Evolutionary conservation across 2,888 invertebrate genomes (phyloP), one percentile per base, ranked within the genome.

Genomic region (Schrankia costaestrigalis): DNA sequence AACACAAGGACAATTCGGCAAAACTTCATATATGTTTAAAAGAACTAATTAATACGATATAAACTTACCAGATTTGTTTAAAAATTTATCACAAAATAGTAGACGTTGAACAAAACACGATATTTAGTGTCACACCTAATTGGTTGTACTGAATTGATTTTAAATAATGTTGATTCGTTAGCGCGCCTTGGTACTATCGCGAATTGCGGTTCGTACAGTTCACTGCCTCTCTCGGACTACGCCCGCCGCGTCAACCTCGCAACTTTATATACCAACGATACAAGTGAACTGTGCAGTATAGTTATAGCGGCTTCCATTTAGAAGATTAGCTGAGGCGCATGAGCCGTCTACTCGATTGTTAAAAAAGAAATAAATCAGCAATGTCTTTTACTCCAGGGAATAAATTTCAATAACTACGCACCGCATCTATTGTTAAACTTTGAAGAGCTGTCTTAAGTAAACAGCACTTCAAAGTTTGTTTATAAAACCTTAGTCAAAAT

Each of bases 241-340:
- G 73, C 70, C 70, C 74, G 75, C 65, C 67, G 65, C 71, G 67
- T 61, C 57, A 46, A 56, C 59, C 69, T 64, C 62, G 53, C 57
- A 49, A 58, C 56, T 78, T 81, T 84, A 78, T 83, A 84, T 81
- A 78, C 70, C 56, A 50, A 55, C 51, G 46, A 43, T 55, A 61
- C 48, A 57, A 66, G 59, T 57, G 60, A 63, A 63, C 57, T 58
- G 50, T 65, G 56, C 62, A 59, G 61, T 67, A 57, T 58, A 50
- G 23, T 21, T 42, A 35, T 31, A 31, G 36, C 67, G 38, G 46
- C 61, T 56, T 74, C 71, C 70, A 77, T 73, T 76, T 71, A 73
- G 58, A 56, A 69, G 72, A 79, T 78, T 76, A 74, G 63, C 64
- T 51, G 65, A 49, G 56, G 70, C 73, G 75, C 75, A 72, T 70